Percentiles rank a stretch among this genome's conserved stretches.
Conservation (phyloP, 2,888 invertebrate species). For the Drosophila algonquin region DNA sequence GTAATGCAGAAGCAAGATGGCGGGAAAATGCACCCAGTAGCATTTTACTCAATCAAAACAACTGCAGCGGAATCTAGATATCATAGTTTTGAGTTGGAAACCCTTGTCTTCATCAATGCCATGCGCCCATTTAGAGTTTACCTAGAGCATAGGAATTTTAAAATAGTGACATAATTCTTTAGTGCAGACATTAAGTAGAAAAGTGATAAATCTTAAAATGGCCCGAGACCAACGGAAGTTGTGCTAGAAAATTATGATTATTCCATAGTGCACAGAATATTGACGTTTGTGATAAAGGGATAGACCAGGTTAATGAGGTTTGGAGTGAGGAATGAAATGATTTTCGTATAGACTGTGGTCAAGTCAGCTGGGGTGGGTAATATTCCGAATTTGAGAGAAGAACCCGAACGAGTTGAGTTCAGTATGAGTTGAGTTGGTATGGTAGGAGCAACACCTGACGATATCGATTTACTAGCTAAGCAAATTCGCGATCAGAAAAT, state of each 20-base stretch:
- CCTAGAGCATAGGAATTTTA: not conserved
- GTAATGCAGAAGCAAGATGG: not conserved
- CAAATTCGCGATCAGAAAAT: too few relatives aligned
- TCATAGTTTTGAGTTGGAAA: not conserved
- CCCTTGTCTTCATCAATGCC: not conserved
- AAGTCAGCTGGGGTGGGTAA: too few relatives aligned
- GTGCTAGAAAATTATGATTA: not conserved
- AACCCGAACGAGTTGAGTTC: too few relatives aligned
- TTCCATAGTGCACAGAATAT: not conserved
- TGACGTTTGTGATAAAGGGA: too few relatives aligned
- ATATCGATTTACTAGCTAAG: too few relatives aligned
- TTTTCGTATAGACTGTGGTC: too few relatives aligned
- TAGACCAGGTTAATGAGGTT: too few relatives aligned
- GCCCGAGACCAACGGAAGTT: too few relatives aligned
- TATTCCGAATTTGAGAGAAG: too few relatives aligned
- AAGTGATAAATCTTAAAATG: not conserved
- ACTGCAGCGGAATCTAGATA: constrained; percentile 1
- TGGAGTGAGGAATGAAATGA: too few relatives aligned
- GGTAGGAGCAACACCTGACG: too few relatives aligned
- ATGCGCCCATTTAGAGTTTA: not conserved
- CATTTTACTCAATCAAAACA: not conserved
- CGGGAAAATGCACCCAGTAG: constrained; percentile 2
- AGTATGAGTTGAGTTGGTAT: too few relatives aligned
- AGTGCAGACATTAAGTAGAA: not conserved
- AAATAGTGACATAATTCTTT: not conserved